These are phyloP conservation scores for Chrysocyon brachyurus DNA, from an alignment of 2,797 vertebrate genomes.

Conservation along the genomic window DNA sequence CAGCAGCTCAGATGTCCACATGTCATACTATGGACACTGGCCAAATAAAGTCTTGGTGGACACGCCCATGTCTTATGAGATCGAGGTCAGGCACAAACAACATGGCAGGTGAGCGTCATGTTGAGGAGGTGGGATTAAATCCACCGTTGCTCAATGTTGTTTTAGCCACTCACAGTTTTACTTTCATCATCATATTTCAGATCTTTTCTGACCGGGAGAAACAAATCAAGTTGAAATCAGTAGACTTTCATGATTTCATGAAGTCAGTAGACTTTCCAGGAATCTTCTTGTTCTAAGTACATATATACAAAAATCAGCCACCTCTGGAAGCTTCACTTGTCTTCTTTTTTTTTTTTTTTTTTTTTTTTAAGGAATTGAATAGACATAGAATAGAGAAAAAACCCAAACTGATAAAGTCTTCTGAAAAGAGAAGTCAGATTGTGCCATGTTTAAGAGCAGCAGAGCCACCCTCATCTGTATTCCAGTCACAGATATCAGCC, in stretches of 20 bases:
- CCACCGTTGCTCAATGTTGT: not conserved
- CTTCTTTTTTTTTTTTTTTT: not conserved
- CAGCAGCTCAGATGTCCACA: not conserved
- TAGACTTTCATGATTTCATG: no score
- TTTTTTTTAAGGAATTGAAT: not conserved
- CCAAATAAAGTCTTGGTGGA: not conserved
- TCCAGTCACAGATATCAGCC: not conserved
- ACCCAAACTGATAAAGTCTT: not conserved
- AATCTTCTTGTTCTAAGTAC: not conserved
- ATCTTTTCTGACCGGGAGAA: not conserved
- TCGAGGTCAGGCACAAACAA: not conserved
- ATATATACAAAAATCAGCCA: not conserved
- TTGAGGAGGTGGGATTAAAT: not conserved
- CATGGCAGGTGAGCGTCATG: not conserved
- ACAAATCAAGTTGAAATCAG: not conserved
- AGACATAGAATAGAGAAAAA: not conserved
- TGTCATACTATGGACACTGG: not conserved
- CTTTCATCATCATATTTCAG: not conserved
- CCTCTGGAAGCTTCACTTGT: not conserved
- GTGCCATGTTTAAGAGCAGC: not conserved
- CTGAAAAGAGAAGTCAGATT: not conserved
- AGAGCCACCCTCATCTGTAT: not conserved
- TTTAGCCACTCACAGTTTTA: not conserved
- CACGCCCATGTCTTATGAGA: not conserved
- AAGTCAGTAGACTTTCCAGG: no score